Evolutionary conservation across 2,888 invertebrate species (phyloP).

Genomic region (Palloptera scutellata): DNA sequence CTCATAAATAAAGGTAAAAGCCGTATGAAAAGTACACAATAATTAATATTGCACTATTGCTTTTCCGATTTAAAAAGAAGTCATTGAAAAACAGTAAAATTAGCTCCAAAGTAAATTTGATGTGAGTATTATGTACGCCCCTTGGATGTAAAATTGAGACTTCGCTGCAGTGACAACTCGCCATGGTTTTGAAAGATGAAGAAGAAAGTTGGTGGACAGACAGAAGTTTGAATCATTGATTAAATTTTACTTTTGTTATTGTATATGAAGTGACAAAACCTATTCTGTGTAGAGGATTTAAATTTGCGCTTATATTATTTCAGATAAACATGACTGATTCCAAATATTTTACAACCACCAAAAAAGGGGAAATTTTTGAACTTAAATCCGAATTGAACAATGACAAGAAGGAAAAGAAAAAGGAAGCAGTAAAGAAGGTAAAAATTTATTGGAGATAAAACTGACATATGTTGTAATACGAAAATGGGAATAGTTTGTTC

Average conservation of each 20-base stretch:
- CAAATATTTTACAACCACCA: constrained; percentile 99
- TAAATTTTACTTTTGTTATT: background rate
- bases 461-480: no score
- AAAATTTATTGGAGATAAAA: constrained; percentile 39
- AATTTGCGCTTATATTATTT: background rate
- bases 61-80: no score
- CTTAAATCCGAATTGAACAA: constrained; percentile 98
- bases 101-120: background rate
- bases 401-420: constrained; percentile 99
- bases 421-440: constrained; percentile 99
- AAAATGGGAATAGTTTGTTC: background rate
- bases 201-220: no score
- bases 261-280: background rate
- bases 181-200: no score
- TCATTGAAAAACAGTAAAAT: no score
- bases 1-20: constrained; percentile 15
- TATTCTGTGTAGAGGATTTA: background rate
- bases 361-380: constrained; percentile 99
- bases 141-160: constrained; percentile 11
- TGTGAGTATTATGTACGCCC: background rate
- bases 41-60: no score
- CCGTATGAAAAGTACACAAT: background rate
- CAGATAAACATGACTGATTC: constrained; percentile 89
- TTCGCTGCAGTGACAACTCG: background rate
- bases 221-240: no score